Evolutionary conservation across 2,113 vertebrate species (phyloP).

Genomic region (Scomber colias): DNA sequence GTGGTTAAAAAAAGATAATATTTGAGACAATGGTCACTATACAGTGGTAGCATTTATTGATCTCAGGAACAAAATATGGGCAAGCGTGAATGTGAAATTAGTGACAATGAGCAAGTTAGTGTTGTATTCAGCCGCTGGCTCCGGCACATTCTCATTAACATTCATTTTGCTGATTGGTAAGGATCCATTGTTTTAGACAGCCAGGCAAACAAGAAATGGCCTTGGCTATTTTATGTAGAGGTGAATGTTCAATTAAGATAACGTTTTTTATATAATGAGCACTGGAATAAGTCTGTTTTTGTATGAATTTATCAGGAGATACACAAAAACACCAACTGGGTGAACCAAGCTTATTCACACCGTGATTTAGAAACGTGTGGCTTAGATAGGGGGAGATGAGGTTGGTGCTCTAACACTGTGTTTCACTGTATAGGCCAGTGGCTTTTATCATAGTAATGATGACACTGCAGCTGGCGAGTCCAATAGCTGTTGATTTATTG

Average conservation of each 20-base stretch:
- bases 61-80: slow-evolving; percentile 7
- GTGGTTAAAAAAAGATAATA: background rate
- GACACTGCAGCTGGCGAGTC: slow-evolving; percentile 73
- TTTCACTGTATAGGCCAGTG: slow-evolving; percentile 47
- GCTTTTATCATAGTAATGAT: slow-evolving; percentile 75
- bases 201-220: slow-evolving; percentile 53
- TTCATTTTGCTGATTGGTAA: slow-evolving; percentile 57
- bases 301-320: slow-evolving; percentile 57
- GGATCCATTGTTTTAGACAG: slow-evolving; percentile 71
- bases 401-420: slow-evolving; percentile 41
- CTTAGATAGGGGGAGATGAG: slow-evolving; percentile 19
- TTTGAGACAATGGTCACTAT: background rate
- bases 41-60: background rate
- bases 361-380: slow-evolving; percentile 34
- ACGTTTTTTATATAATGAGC: slow-evolving; percentile 63
- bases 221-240: slow-evolving; percentile 63
- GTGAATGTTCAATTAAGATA: slow-evolving; percentile 81
- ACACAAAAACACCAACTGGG: slow-evolving; percentile 60
- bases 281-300: slow-evolving; percentile 34
- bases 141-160: slow-evolving; percentile 60
- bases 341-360: slow-evolving; percentile 50
- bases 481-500: slow-evolving; percentile 76
- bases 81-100: slow-evolving; percentile 40
- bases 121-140: slow-evolving; percentile 53
- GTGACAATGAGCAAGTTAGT: slow-evolving; percentile 32